Evolutionary conservation across 1,140 invertebrate species (phyloP).

Genomic region (Mizuhopecten yessoensis): DNA sequence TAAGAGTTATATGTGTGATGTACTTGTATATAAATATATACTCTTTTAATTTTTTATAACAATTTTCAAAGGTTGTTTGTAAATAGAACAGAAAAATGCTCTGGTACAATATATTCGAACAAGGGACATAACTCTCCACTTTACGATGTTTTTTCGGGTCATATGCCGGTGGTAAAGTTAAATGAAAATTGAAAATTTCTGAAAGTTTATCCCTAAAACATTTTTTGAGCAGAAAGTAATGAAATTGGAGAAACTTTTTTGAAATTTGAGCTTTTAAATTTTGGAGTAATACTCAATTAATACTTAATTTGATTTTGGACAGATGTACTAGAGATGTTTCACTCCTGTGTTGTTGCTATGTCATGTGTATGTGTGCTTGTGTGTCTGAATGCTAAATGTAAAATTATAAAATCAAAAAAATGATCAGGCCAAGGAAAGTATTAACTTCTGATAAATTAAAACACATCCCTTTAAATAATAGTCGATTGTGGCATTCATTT

Average conservation of each 20-base stretch:
- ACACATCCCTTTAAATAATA: background rate
- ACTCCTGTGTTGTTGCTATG: background rate
- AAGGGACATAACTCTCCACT: too few species aligned
- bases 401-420: background rate
- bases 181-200: too few species aligned
- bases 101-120: background rate
- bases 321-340: background rate
- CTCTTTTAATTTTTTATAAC: background rate
- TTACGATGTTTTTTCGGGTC: too few species aligned
- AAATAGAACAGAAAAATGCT: background rate
- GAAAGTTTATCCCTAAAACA: background rate
- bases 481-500: background rate
- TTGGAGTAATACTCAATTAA: too few species aligned
- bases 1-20: background rate
- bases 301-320: too few species aligned
- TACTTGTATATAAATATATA: background rate
- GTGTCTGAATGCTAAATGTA: background rate
- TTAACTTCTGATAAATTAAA: background rate
- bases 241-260: background rate
- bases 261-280: background rate
- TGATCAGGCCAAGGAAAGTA: background rate
- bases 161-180: too few species aligned
- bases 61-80: background rate
- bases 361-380: background rate
- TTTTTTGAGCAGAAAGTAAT: background rate